Conservation (phyloP, 2,888 invertebrate species). For the Eupithecia tripunctaria region DNA sequence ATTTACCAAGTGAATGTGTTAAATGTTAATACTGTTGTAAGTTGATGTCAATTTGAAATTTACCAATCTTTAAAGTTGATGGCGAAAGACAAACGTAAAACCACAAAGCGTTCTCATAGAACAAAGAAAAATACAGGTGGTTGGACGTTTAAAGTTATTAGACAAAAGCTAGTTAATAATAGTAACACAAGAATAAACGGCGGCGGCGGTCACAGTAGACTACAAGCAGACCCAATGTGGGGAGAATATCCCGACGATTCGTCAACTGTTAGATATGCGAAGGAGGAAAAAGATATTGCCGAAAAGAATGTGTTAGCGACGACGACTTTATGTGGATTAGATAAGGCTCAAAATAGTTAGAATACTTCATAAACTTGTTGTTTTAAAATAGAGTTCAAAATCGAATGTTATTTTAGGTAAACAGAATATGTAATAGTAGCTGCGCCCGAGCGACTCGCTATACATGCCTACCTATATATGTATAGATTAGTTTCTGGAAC, state of each 20-base stretch:
- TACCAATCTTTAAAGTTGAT: not conserved
- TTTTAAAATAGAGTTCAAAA: no score
- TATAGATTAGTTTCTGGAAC: no score
- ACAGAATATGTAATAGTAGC: no score
- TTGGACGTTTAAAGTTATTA: not conserved
- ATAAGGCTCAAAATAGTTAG: no score
- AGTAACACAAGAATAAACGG: not conserved
- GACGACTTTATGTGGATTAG: no score
- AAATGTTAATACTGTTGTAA: no score
- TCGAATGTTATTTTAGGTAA: no score
- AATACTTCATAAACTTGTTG: no score
- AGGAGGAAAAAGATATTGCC: not conserved
- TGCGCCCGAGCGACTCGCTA: no score
- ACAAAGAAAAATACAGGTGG: not conserved
- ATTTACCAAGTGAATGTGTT: no score
- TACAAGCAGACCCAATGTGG: not conserved
- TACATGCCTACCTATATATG: no score
- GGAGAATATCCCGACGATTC: not conserved
- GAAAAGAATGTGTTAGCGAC: no score
- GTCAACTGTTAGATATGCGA: not conserved
- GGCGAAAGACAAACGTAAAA: not conserved
- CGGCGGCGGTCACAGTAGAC: not conserved
- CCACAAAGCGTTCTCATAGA: not conserved
- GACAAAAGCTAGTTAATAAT: not conserved
- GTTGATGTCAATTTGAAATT: not conserved